Percentiles rank a stretch among this genome's conserved stretches.
Conservation (phyloP, 2,797 vertebrate species). For the Enoplosus armatus region DNA sequence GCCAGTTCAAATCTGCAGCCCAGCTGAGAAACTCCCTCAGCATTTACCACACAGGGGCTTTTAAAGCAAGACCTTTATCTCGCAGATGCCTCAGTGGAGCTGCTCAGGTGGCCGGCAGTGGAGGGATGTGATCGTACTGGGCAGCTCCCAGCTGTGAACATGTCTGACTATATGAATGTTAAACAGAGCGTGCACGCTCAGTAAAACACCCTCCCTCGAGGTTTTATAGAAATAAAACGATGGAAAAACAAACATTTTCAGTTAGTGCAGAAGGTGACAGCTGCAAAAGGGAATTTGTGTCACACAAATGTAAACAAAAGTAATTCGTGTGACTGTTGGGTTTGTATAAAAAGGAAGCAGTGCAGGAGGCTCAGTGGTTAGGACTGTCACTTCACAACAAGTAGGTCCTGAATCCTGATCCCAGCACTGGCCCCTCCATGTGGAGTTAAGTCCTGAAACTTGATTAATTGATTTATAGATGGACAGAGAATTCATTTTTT, state of each 20-base stretch:
- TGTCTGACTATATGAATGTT: slow-evolving; percentile 64
- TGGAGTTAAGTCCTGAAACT: neutral
- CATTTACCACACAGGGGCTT: slow-evolving; percentile 39
- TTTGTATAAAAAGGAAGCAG: slow-evolving; percentile 1
- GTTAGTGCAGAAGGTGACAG: slow-evolving; percentile 35
- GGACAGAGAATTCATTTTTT: neutral
- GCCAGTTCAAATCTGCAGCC: slow-evolving; percentile 32
- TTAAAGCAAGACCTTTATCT: slow-evolving; percentile 37
- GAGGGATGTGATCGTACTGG: slow-evolving; percentile 47
- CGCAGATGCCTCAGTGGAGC: slow-evolving; percentile 50
- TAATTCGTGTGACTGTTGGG: slow-evolving; percentile 9
- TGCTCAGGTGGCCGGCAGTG: slow-evolving; percentile 68
- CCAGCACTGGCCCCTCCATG: neutral
- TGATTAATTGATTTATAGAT: neutral
- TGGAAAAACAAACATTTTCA: slow-evolving; percentile 35
- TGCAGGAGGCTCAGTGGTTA: neutral
- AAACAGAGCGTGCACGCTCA: slow-evolving; percentile 55
- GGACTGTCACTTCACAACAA: neutral
- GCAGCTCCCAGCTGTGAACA: slow-evolving; percentile 70
- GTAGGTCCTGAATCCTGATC: neutral
- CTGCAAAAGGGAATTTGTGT: slow-evolving; percentile 36
- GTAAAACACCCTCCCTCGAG: slow-evolving; percentile 45
- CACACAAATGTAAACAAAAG: neutral
- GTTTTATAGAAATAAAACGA: slow-evolving; percentile 22
- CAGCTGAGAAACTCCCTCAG: slow-evolving; percentile 58